Evolutionary conservation across 2,113 vertebrate species (phyloP).

Genomic region (Oncorhynchus nerka): DNA sequence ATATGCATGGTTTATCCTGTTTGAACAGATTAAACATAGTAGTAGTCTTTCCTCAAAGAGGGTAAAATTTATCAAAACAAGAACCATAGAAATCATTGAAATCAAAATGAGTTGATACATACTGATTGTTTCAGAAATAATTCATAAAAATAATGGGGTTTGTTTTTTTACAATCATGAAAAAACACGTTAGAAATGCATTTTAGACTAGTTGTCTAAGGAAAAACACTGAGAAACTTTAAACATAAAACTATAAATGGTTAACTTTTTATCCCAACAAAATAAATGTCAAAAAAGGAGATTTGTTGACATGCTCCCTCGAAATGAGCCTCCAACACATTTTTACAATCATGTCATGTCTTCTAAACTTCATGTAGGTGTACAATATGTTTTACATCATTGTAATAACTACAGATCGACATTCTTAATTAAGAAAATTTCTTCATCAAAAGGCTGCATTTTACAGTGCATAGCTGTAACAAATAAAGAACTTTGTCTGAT

Average conservation of each 20-base stretch:
- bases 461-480: constrained; percentile 99
- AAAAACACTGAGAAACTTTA: constrained; percentile 73
- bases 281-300: constrained; percentile 65
- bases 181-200: constrained; percentile 73
- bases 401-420: constrained; percentile 93
- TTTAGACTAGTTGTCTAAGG: constrained; percentile 65
- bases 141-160: constrained; percentile 70
- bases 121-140: constrained; percentile 59
- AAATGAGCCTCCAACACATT: constrained; percentile 63
- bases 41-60: constrained; percentile 40
- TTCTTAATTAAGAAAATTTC: constrained; percentile 96
- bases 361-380: constrained; percentile 90
- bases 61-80: constrained; percentile 56
- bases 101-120: constrained; percentile 24
- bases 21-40: constrained; percentile 56
- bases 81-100: constrained; percentile 54
- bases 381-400: constrained; percentile 87
- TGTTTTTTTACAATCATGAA: constrained; percentile 69
- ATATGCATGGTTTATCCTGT: constrained; percentile 62
- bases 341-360: constrained; percentile 96
- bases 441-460: constrained; percentile 95
- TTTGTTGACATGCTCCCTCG: constrained; percentile 70
- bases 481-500: constrained; percentile 91
- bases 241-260: constrained; percentile 78
- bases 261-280: constrained; percentile 44